Percentiles rank a stretch among this genome's conserved stretches.
phyloP scores from a whole-genome alignment of 2,797 vertebrate genomes.

The Lacerta viridis region DNA sequence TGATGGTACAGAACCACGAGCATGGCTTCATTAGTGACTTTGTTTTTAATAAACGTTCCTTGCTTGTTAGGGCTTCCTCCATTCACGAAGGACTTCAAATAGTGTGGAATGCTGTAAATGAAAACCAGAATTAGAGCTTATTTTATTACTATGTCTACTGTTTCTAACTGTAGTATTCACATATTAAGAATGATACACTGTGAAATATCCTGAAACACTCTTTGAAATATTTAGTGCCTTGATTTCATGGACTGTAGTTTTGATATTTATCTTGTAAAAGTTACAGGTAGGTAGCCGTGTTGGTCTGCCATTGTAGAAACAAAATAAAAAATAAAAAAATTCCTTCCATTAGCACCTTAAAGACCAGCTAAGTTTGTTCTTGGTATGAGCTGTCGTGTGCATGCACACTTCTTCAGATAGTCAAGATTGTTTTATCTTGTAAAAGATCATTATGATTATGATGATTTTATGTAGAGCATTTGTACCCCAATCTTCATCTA shows the following conservation, averaged over 20 bases:
- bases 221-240: not conserved
- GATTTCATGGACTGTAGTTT: not conserved
- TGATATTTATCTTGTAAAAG: not conserved
- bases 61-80: not conserved
- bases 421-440: not conserved
- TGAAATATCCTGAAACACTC: not conserved
- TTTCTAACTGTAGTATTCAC: not conserved
- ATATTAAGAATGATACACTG: not conserved
- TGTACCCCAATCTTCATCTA: no score
- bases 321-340: no score
- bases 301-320: no score
- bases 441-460: no score
- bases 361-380: no score
- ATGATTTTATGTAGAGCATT: no score
- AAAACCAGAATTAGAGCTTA: not conserved
- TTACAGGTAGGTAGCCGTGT: no score
- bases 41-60: not conserved
- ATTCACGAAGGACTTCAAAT: not conserved
- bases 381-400: no score
- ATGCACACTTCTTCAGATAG: no score
- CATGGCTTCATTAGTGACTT: constrained; percentile 33
- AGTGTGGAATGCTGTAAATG: not conserved
- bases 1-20: constrained; percentile 54
- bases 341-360: no score
- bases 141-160: not conserved